phyloP scores from a whole-genome alignment of 2,797 vertebrate species.

The Acanthis flammea region DNA sequence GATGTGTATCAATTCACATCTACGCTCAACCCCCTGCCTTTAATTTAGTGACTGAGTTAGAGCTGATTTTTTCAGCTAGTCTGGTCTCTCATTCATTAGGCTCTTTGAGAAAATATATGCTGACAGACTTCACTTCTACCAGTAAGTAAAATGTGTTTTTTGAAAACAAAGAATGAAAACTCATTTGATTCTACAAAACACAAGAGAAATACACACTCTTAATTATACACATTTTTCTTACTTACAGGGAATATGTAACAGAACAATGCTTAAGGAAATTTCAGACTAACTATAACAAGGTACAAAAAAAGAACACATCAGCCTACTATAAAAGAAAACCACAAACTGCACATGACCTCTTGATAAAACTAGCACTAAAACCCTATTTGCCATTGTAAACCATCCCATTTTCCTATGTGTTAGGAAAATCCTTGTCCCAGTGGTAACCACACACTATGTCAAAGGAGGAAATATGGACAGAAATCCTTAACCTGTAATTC shows the following conservation, averaged over 20 bases:
- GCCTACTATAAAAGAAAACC: background rate
- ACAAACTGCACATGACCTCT: background rate
- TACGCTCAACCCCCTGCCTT: background rate
- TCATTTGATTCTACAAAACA: background rate
- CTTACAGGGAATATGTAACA: background rate
- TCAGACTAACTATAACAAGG: background rate
- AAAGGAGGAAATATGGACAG: background rate
- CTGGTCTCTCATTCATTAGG: background rate
- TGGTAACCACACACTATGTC: background rate
- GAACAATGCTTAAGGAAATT: background rate
- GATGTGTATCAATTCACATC: background rate
- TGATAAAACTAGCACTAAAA: constrained; percentile 3
- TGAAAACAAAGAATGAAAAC: background rate
- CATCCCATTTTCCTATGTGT: background rate
- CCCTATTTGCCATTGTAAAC: background rate
- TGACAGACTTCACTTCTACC: background rate
- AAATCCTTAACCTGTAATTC: background rate
- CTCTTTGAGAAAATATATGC: background rate
- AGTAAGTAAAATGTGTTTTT: background rate
- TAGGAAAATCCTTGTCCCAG: background rate
- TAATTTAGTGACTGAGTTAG: background rate
- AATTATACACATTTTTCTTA: background rate
- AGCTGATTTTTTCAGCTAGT: background rate
- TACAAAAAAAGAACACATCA: background rate
- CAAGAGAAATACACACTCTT: background rate